Conservation (phyloP, 2,113 vertebrate species). For the Oncorhynchus mykiss region DNA sequence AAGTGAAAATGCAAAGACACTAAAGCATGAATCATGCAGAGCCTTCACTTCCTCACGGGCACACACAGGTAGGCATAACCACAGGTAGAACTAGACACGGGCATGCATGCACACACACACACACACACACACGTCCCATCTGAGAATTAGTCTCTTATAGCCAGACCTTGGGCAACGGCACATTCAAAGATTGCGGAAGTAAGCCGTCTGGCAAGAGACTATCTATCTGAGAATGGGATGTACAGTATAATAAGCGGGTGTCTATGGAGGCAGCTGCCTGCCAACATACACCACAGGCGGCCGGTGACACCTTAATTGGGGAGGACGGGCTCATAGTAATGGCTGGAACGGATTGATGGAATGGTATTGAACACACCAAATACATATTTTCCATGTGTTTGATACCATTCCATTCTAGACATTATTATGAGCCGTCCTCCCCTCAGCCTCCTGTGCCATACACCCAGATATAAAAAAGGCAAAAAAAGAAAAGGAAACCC, state of each 20-base stretch:
- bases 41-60: constrained; percentile 42
- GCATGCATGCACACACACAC: background rate
- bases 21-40: constrained; percentile 32
- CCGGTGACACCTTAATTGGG: too few relatives aligned
- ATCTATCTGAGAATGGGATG: constrained; percentile 25
- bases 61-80: constrained; percentile 31
- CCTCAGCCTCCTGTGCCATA: constrained; percentile 1
- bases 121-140: constrained; percentile 19
- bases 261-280: constrained; percentile 23
- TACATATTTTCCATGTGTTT: too few relatives aligned
- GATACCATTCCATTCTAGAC: too few relatives aligned
- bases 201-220: too few relatives aligned
- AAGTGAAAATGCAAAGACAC: constrained; percentile 44
- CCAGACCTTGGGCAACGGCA: too few relatives aligned
- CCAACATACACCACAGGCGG: constrained; percentile 17
- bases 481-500: constrained; percentile 19
- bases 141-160: background rate
- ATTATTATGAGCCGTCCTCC: too few relatives aligned
- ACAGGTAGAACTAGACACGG: constrained; percentile 37
- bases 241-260: constrained; percentile 27
- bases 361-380: too few relatives aligned
- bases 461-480: constrained; percentile 25
- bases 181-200: too few relatives aligned
- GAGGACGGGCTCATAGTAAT: too few relatives aligned
- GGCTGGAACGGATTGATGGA: too few relatives aligned